Conservation (phyloP, 2,888 invertebrate species). For the Drosophila acutilabella region DNA sequence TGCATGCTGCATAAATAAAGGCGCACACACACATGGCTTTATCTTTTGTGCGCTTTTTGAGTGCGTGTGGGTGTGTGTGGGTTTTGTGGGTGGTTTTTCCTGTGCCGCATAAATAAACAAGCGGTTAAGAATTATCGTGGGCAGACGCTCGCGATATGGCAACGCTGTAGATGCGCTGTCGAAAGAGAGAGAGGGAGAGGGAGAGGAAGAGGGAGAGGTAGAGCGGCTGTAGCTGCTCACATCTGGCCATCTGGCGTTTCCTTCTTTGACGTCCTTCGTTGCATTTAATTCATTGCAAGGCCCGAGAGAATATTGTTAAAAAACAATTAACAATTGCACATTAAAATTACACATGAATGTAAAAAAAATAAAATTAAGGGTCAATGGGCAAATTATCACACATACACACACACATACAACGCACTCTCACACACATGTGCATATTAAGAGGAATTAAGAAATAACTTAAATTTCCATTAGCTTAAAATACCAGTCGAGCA, state of each 20-base stretch:
- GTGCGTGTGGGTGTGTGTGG: conserved; percentile 20
- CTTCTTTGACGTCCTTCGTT: conserved; percentile 40
- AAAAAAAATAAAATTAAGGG: conserved; percentile 9
- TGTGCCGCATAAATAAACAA: conserved; percentile 76
- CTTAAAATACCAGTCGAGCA: not conserved
- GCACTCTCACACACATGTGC: conserved; percentile 6
- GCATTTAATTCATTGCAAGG: conserved; percentile 56
- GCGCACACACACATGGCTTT: conserved; percentile 30
- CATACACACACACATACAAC: conserved; percentile 16
- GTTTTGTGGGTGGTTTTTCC: conserved; percentile 57
- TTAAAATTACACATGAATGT: conserved; percentile 45
- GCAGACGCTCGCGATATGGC: conserved; percentile 46
- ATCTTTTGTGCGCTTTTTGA: conserved; percentile 36
- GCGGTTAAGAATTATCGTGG: conserved; percentile 77
- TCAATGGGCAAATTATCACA: conserved; percentile 41
- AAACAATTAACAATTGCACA: conserved; percentile 74
- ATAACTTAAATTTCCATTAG: not conserved
- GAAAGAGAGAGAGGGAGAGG: not conserved
- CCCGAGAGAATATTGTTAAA: conserved; percentile 63
- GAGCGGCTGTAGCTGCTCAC: conserved; percentile 17
- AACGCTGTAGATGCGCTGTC: conserved; percentile 19
- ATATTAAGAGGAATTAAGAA: conserved; percentile 18
- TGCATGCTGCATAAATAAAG: conserved; percentile 77
- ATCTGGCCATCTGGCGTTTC: conserved; percentile 54
- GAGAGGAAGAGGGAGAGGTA: conserved; percentile 5